Base-by-base conservation (phyloP, 37 sponge, comb jelly and placozoan genomes). In the Halisarca cf. caerulea region DNA sequence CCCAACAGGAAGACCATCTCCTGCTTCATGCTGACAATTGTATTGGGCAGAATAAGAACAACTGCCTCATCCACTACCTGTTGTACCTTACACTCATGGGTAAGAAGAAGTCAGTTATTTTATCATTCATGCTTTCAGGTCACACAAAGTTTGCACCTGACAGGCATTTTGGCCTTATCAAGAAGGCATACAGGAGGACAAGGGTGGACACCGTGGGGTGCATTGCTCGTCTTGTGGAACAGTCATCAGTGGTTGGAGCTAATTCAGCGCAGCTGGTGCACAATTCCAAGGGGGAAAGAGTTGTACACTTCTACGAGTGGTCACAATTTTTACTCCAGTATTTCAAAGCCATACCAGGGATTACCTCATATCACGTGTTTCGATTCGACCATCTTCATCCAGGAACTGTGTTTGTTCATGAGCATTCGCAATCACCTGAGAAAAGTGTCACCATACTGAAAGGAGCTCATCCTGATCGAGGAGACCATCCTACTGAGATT, bases 361-460 rank as follows among this genome's bases (percentile, higher is more conserved):
- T 80, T 27, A 80, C 80, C 15, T 33, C 34, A 11, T 80, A 55
- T 58, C 80, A 80, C 37, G 21, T 27, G 3, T 82, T 82, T 24
- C 25, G 32, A 38, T 1, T 82, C 7, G n/a, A 4, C 17, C 23
- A 25, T 64, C n/a, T 41, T 27, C 33, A 64, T 33, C 70, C 44
- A 25, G 83, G 83, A 6, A 24, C 18, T 21, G 83, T 82, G 43
- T 38, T 45, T 24, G 3, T 80, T 6, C 28, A 57, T 0, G 38
- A 80, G 36, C 32, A 54, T 39, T 38, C 83, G 9, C 47, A 82
- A 2, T 23, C n/a, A 23, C 15, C 83, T 1, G 45, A 66, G 44
- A 3, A 40, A 37, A 3, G 3, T 1, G 69, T 82, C 3, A 32
- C 2, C 2, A 2, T 82, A 1, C 0, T 40, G 24, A 82, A 44